phyloP scores from a whole-genome alignment of 2,113 vertebrate species.

The Salvelinus sp. region DNA sequence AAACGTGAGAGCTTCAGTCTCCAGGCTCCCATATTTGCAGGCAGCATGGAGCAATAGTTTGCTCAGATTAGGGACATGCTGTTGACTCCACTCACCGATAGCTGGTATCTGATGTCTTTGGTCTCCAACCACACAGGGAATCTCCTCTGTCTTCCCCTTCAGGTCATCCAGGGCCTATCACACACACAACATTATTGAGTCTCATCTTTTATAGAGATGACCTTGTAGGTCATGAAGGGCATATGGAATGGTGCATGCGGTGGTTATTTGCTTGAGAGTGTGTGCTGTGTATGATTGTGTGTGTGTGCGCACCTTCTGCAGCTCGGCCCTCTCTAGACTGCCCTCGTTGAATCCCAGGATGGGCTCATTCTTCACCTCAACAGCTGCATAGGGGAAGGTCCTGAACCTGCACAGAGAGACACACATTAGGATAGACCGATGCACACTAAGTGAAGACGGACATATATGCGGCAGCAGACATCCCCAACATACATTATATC shows the following conservation, averaged over 20 bases:
- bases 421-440: not conserved
- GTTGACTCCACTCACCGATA: constrained; percentile 80
- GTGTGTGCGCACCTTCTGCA: constrained; percentile 77
- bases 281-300: not conserved
- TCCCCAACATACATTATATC: no score
- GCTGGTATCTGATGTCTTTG: constrained; percentile 79
- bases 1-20: not conserved
- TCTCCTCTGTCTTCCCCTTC: constrained; percentile 81
- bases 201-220: no score
- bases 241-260: not conserved
- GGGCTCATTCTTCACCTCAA: constrained; percentile 88
- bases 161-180: constrained; percentile 78
- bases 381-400: constrained; percentile 65
- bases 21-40: constrained; percentile 1
- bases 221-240: not conserved
- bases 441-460: not conserved
- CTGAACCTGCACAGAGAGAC: constrained; percentile 66
- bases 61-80: not conserved
- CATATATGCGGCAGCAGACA: not conserved
- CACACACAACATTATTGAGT: not conserved
- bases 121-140: constrained; percentile 93
- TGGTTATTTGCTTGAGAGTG: no score
- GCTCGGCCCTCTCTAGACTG: constrained; percentile 77
- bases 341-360: constrained; percentile 81
- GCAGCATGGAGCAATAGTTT: not conserved